Conservation (phyloP, 2,888 invertebrate species). For the Drosophila barbarae region DNA sequence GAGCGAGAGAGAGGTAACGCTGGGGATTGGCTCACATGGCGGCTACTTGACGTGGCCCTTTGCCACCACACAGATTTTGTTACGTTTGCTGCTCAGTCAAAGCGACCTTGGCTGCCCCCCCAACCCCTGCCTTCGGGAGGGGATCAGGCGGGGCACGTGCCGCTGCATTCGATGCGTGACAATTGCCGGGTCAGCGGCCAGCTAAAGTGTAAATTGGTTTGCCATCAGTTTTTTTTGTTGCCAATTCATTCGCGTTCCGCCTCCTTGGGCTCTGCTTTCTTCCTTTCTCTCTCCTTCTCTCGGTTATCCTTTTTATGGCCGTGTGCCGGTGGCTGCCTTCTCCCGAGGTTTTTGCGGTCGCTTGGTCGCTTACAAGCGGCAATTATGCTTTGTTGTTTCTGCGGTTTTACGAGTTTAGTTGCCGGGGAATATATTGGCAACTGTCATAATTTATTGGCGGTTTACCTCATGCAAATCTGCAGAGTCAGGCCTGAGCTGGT, state of each 20-base stretch:
- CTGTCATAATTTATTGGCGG: conserved; percentile 9
- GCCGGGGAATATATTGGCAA: neutral
- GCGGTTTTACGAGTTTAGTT: conserved; percentile 9
- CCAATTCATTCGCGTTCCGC: neutral
- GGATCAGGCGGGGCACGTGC: conserved; percentile 23
- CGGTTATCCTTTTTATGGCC: conserved; percentile 5
- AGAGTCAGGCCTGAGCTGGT: neutral
- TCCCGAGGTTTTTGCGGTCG: conserved; percentile 2
- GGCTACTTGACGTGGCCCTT: conserved; percentile 58
- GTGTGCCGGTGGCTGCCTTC: neutral
- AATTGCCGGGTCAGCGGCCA: conserved; percentile 29
- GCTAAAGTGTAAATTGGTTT: conserved; percentile 37
- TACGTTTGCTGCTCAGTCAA: neutral
- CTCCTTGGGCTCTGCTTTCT: neutral
- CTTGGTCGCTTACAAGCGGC: conserved; percentile 5
- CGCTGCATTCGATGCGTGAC: conserved; percentile 37
- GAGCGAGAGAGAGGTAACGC: neutral
- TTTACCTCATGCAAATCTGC: neutral
- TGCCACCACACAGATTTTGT: conserved; percentile 48
- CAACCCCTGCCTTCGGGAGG: neutral
- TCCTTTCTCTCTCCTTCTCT: neutral
- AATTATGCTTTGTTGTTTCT: conserved; percentile 15
- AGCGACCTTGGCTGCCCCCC: conserved; percentile 21
- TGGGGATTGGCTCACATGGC: conserved; percentile 37
- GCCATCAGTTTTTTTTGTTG: conserved; percentile 6